These are phyloP conservation scores for Ooceraea biroi DNA, from an alignment of 1,140 invertebrate species.

Conservation along the genomic window DNA sequence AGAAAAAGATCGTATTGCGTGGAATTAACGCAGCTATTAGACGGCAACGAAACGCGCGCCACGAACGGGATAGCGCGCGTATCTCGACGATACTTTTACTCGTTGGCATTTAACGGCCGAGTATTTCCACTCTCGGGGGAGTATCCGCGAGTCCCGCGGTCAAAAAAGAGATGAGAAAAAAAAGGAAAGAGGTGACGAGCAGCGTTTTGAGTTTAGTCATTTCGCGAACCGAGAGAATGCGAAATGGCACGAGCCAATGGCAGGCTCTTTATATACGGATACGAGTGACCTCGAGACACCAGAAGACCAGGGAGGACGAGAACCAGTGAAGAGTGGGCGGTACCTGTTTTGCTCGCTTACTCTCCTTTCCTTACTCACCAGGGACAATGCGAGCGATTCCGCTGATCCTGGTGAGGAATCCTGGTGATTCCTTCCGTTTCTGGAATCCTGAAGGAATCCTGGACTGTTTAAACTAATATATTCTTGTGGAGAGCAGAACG, in stretches of 20 bases:
- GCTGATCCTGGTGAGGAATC: background rate
- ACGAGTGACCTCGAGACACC: conserved; percentile 79
- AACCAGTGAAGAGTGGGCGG: conserved; percentile 72
- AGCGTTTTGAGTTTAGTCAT: conserved; percentile 29
- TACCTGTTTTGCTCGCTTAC: conserved; percentile 71
- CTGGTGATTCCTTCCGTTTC: conserved; percentile 1
- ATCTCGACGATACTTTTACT: conserved; percentile 48
- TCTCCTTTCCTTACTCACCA: conserved; percentile 60
- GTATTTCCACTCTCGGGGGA: background rate
- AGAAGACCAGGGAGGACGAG: conserved; percentile 76
- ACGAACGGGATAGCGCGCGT: conserved; percentile 25
- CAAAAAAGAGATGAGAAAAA: conserved; percentile 13
- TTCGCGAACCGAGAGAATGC: conserved; percentile 22
- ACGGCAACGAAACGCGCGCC: conserved; percentile 31
- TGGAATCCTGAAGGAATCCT: background rate
- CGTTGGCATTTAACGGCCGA: conserved; percentile 38
- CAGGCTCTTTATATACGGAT: conserved; percentile 64
- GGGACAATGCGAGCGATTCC: conserved; percentile 29
- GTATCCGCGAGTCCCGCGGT: background rate
- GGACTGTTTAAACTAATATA: background rate
- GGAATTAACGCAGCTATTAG: conserved; percentile 44
- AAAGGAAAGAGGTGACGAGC: background rate
- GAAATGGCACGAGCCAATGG: conserved; percentile 41
- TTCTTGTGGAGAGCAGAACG: background rate
- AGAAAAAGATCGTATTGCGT: conserved; percentile 15